A percentile compares a stretch with the other conserved stretches of the same genome.
phyloP scores from a whole-genome alignment of 1,140 invertebrate genomes.

The Aphelinus atriplicis region DNA sequence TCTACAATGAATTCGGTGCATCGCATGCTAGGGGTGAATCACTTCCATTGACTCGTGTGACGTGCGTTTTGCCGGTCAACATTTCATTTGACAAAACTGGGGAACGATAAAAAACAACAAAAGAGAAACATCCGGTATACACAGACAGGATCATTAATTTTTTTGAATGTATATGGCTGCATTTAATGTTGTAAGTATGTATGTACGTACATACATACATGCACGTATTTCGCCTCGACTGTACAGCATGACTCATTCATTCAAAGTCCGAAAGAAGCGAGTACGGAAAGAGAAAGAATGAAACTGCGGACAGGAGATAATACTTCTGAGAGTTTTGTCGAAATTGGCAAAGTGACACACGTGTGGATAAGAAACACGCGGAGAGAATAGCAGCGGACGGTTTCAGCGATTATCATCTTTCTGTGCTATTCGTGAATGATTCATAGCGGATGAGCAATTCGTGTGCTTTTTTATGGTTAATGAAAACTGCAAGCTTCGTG shows the following conservation, averaged over 20 bases:
- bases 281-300: slow-evolving; percentile 4
- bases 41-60: background rate
- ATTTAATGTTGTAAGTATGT: no score
- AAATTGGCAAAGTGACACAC: background rate
- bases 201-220: no score
- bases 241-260: background rate
- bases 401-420: no score
- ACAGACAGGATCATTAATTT: background rate
- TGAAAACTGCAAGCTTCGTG: no score
- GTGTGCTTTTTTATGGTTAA: no score
- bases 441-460: no score
- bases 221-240: background rate
- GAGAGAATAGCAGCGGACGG: no score
- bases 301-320: background rate
- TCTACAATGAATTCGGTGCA: background rate
- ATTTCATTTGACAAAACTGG: background rate
- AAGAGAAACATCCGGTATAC: background rate
- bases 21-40: background rate
- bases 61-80: background rate
- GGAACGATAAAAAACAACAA: background rate
- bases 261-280: background rate
- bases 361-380: no score
- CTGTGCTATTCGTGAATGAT: no score
- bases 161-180: no score
- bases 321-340: background rate